Conservation (phyloP, 2,113 vertebrate genomes). For the Coptodon rendalli region DNA sequence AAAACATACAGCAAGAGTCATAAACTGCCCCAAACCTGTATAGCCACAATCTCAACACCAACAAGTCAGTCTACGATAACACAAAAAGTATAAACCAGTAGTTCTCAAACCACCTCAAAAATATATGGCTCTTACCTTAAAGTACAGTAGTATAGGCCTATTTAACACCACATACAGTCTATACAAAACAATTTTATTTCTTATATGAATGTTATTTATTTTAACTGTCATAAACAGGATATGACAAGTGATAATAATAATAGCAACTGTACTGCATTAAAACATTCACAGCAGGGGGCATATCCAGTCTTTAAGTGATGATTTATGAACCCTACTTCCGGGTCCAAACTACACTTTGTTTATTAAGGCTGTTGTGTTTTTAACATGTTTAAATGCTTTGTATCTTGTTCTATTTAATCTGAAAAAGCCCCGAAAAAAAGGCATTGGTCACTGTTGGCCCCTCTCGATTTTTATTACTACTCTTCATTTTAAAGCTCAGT, state of each 20-base stretch:
- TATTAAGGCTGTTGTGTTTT: neutral
- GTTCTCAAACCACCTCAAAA: too few relatives aligned
- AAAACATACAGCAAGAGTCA: neutral
- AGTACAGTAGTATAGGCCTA: too few relatives aligned
- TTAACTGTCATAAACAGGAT: neutral
- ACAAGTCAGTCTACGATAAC: neutral
- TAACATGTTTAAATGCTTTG: neutral
- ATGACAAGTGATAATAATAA: neutral
- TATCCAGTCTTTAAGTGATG: too few relatives aligned
- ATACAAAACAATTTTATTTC: neutral
- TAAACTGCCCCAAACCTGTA: neutral
- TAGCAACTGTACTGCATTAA: too few relatives aligned
- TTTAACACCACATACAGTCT: too few relatives aligned
- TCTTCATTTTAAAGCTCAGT: neutral
- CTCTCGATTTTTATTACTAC: fast-evolving
- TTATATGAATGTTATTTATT: neutral
- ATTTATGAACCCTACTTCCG: too few relatives aligned
- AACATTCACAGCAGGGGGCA: too few relatives aligned
- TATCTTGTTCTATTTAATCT: neutral
- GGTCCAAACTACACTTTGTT: neutral
- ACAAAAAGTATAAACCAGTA: neutral
- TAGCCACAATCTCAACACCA: neutral
- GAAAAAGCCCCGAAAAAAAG: neutral
- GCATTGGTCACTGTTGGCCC: neutral
- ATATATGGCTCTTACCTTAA: too few relatives aligned